Conservation (phyloP, 2,888 invertebrate genomes). For the Drosophila maculinotata region DNA sequence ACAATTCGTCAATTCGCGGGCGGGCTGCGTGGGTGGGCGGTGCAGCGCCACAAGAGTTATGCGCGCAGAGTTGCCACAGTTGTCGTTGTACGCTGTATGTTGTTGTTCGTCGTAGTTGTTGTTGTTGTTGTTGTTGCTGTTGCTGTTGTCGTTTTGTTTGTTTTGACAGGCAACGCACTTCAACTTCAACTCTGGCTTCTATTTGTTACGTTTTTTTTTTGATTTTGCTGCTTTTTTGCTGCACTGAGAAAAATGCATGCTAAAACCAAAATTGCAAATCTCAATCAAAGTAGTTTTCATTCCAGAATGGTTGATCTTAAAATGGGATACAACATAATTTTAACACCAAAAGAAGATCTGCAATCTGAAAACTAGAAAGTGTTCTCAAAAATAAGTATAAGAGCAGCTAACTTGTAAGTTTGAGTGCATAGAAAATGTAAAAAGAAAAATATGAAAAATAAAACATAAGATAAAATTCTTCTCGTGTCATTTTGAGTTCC, state of each 20-base stretch:
- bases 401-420: too few species aligned
- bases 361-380: too few species aligned
- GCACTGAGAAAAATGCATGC: too few species aligned
- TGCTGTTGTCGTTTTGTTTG: constrained; percentile 46
- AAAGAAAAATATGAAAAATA: too few species aligned
- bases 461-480: too few species aligned
- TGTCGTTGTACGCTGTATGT: constrained; percentile 7
- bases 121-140: constrained; percentile 8
- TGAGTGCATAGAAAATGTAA: too few species aligned
- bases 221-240: neutral
- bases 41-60: constrained; percentile 1
- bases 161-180: constrained; percentile 63
- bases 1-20: constrained; percentile 57
- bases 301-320: neutral
- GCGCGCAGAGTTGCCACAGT: constrained; percentile 28
- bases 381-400: too few species aligned
- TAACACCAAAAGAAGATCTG: too few species aligned
- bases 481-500: too few species aligned
- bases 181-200: constrained; percentile 34
- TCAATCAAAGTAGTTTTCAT: constrained; percentile 1
- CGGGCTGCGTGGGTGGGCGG: constrained; percentile 51
- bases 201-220: constrained; percentile 8
- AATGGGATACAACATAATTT: too few species aligned
- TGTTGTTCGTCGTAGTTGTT: constrained; percentile 5
- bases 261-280: too few species aligned